A percentile compares a stretch with the other conserved stretches of the same genome.
Conservation (phyloP, 2,113 vertebrate species). For the Dissostichus mawsoni region DNA sequence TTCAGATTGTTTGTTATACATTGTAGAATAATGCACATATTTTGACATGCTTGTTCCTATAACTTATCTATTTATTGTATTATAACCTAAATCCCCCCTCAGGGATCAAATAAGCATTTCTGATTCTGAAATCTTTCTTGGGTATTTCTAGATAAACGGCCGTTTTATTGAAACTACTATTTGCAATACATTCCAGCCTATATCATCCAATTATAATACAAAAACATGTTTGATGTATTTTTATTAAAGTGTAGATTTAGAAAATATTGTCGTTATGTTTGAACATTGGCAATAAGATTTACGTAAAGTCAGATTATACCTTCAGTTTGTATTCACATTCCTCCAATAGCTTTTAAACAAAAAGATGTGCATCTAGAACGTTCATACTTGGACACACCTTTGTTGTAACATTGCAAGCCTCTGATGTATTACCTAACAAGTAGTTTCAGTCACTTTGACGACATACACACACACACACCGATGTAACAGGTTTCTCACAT, state of each 20-base stretch:
- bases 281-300: neutral
- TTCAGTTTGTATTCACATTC: neutral
- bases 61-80: too few species aligned
- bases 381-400: constrained; percentile 49
- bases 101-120: too few species aligned
- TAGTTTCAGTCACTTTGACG: constrained; percentile 38
- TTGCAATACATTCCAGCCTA: neutral
- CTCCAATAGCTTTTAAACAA: neutral
- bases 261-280: neutral
- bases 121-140: neutral
- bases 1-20: too few species aligned
- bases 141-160: neutral
- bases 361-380: neutral
- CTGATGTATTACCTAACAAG: neutral
- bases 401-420: constrained; percentile 16
- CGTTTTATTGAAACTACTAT: neutral
- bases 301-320: neutral
- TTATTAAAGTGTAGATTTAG: too few species aligned
- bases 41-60: too few species aligned
- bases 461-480: neutral
- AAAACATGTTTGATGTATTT: too few species aligned
- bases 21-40: too few species aligned
- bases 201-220: too few species aligned
- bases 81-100: too few species aligned
- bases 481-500: neutral